Conservation (phyloP, 2,797 vertebrate species). For the Scleropages formosus region DNA sequence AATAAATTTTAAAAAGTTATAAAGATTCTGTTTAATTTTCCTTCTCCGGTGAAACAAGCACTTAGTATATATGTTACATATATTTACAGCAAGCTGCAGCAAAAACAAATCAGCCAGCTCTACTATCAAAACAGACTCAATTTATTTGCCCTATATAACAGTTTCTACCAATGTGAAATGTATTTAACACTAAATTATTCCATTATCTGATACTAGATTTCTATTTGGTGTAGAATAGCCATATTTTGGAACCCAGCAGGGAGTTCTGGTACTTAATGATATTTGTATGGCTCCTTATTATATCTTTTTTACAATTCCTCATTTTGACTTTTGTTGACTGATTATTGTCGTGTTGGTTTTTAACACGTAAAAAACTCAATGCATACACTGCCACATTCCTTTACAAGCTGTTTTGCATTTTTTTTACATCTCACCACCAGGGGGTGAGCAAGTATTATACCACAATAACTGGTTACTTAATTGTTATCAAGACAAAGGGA, state of each 20-base stretch:
- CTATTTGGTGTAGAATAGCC: too few relatives aligned
- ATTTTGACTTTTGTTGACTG: not conserved
- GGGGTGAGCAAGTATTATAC: conserved; percentile 27
- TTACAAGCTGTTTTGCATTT: not conserved
- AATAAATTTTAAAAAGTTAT: not conserved
- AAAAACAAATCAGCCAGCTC: too few relatives aligned
- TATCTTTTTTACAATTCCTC: not conserved
- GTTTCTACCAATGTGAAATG: not conserved
- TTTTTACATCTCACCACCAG: conserved; percentile 20
- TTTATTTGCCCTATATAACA: not conserved
- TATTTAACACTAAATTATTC: too few relatives aligned
- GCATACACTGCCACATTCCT: not conserved
- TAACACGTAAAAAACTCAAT: not conserved
- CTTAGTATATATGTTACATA: not conserved
- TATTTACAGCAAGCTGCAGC: too few relatives aligned
- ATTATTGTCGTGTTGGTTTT: too few relatives aligned
- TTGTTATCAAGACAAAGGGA: conserved; percentile 2
- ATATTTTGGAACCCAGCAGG: not conserved
- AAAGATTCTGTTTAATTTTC: not conserved
- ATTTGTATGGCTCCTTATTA: not conserved
- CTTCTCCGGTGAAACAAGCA: not conserved
- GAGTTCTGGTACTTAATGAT: not conserved
- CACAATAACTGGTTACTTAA: conserved; percentile 18
- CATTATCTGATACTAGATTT: too few relatives aligned
- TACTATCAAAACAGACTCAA: too few relatives aligned